A percentile compares a stretch with the other conserved stretches of the same genome.
These are phyloP conservation scores for Charina bottae DNA, from an alignment of 2,113 vertebrate species.

Conservation along the genomic window DNA sequence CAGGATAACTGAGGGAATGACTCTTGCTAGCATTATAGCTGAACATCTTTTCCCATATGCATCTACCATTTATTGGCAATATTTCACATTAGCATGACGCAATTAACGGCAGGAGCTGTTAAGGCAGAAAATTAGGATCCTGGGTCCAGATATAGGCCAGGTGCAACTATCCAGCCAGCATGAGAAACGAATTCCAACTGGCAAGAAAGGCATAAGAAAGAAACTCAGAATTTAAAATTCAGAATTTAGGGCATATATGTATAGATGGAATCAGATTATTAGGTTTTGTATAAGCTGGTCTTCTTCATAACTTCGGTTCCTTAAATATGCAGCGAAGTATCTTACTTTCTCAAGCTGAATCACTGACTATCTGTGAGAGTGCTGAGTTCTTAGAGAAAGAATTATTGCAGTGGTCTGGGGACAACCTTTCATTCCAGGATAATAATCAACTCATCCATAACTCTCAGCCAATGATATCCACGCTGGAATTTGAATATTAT, in stretches of 20 bases:
- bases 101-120: neutral
- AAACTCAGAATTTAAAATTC: neutral
- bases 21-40: neutral
- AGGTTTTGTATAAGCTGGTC: neutral
- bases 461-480: neutral
- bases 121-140: neutral
- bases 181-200: neutral
- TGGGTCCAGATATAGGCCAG: neutral
- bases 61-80: neutral
- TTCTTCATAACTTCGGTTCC: neutral
- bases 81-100: neutral
- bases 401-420: slow-evolving; percentile 7
- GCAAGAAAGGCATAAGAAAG: neutral
- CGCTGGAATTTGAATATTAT: slow-evolving; percentile 31
- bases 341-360: neutral
- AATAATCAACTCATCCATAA: slow-evolving; percentile 44
- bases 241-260: neutral
- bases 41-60: neutral
- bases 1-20: neutral
- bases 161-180: neutral
- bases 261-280: neutral
- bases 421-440: slow-evolving; percentile 47
- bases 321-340: neutral
- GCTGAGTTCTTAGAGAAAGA: neutral
- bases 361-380: neutral